A percentile compares a stretch with the other conserved stretches of the same genome.
phyloP scores from a whole-genome alignment of 2,797 vertebrate species.

The Melanotaenia trifasciata region DNA sequence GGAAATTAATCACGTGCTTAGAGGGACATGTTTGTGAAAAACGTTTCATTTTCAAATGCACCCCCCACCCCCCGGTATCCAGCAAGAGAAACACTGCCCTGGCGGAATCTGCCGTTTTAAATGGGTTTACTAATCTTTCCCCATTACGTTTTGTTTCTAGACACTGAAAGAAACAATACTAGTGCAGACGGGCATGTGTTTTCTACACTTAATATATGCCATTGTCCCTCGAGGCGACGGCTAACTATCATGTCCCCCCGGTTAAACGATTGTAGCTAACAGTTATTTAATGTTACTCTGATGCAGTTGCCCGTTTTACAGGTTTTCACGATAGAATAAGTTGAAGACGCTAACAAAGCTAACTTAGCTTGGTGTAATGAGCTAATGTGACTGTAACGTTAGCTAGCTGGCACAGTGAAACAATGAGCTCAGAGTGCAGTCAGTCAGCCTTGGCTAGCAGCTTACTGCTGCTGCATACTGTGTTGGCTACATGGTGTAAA shows the following conservation, averaged over 20 bases:
- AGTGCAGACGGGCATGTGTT: not conserved
- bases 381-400: slow-evolving; percentile 53
- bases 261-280: slow-evolving; percentile 12
- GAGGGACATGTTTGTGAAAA: not conserved
- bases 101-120: slow-evolving; percentile 46
- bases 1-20: slow-evolving; percentile 6
- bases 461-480: slow-evolving; percentile 66
- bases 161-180: not conserved
- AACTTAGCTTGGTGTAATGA: slow-evolving; percentile 47
- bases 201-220: slow-evolving; percentile 2
- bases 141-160: not conserved
- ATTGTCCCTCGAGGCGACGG: not conserved
- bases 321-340: slow-evolving; percentile 25
- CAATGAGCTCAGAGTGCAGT: slow-evolving; percentile 75
- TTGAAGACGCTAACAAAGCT: slow-evolving; percentile 36
- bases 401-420: slow-evolving; percentile 67
- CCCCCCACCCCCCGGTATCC: slow-evolving; percentile 10
- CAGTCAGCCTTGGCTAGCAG: slow-evolving; percentile 66
- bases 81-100: slow-evolving; percentile 41
- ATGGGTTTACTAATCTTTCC: not conserved
- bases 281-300: not conserved
- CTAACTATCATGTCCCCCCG: slow-evolving; percentile 2
- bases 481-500: slow-evolving; percentile 42
- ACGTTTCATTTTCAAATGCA: slow-evolving; percentile 12
- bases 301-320: not conserved